A percentile compares a stretch with the other conserved stretches of the same genome.
These are phyloP conservation scores for Venturia canescens DNA, from an alignment of 1,140 invertebrate genomes.

Conservation along the genomic window DNA sequence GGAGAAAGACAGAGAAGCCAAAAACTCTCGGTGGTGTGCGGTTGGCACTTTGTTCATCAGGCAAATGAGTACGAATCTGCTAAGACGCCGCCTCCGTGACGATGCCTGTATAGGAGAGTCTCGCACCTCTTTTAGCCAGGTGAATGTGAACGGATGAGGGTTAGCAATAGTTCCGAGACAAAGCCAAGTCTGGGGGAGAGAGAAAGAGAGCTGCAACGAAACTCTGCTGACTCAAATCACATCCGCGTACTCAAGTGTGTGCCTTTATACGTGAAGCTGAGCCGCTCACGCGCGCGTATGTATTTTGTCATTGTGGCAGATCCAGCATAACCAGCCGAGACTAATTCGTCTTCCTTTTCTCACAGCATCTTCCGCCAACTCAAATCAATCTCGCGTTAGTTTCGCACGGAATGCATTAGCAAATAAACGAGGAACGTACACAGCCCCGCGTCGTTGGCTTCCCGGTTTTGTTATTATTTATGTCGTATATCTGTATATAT, in stretches of 20 bases:
- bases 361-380: slow-evolving; percentile 58
- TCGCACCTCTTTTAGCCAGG: slow-evolving; percentile 43
- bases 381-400: slow-evolving; percentile 61
- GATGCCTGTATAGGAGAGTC: background rate
- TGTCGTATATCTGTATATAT: background rate
- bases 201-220: background rate
- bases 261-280: background rate
- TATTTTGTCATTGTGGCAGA: slow-evolving; percentile 22
- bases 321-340: slow-evolving; percentile 49
- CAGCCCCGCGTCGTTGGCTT: background rate
- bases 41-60: slow-evolving; percentile 63
- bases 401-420: slow-evolving; percentile 58
- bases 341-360: slow-evolving; percentile 30
- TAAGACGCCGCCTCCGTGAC: slow-evolving; percentile 55
- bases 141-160: slow-evolving; percentile 65
- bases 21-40: slow-evolving; percentile 53
- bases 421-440: slow-evolving; percentile 8
- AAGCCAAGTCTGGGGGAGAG: slow-evolving; percentile 6
- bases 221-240: slow-evolving; percentile 4
- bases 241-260: background rate
- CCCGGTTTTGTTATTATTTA: background rate
- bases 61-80: slow-evolving; percentile 66
- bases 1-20: slow-evolving; percentile 34
- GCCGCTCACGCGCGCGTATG: background rate
- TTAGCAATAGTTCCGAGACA: slow-evolving; percentile 47